phyloP scores from a whole-genome alignment of 2,797 vertebrate genomes.

The Morus bassanus region DNA sequence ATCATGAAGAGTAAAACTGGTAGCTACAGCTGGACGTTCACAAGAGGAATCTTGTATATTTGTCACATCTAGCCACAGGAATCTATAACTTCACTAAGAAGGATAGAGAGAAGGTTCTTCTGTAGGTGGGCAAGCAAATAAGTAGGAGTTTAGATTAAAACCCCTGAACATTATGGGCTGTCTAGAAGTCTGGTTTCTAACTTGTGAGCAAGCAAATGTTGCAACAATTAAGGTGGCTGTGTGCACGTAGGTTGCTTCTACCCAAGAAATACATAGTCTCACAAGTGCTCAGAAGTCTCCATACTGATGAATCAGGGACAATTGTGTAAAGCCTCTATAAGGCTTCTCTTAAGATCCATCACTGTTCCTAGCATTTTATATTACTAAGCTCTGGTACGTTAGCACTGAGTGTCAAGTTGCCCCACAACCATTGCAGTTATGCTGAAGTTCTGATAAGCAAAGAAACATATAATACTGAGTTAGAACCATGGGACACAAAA shows the following conservation, averaged over 20 bases:
- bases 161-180: neutral
- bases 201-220: neutral
- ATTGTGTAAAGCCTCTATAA: neutral
- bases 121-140: neutral
- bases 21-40: neutral
- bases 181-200: neutral
- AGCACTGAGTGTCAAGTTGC: neutral
- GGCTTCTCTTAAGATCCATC: neutral
- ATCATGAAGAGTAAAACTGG: neutral
- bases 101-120: neutral
- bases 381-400: neutral
- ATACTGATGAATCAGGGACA: neutral
- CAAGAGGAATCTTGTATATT: neutral
- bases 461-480: neutral
- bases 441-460: neutral
- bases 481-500: neutral
- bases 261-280: neutral
- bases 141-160: neutral
- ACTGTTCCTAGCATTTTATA: neutral
- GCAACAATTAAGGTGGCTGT: neutral
- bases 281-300: neutral
- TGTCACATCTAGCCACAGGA: neutral
- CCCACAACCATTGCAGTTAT: neutral
- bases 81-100: neutral
- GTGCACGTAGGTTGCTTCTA: neutral